Base-by-base conservation (phyloP, 1,140 invertebrate genomes). In the Anoplolepis gracilipes region DNA sequence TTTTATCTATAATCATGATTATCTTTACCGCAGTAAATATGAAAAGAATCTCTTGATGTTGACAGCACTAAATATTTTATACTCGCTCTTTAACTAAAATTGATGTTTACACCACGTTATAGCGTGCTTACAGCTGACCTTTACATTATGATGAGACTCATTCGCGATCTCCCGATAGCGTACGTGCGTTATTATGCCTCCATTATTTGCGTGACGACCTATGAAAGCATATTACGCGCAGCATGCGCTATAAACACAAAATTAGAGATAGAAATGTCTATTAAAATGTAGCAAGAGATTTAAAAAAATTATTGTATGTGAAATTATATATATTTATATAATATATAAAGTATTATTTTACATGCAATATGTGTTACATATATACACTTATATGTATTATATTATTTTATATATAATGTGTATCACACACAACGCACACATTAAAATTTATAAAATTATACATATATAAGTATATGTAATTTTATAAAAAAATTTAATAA, bases 51-150 rank as follows among this genome's bases (percentile, higher is more conserved):
- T 57, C 22, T 22, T 36, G 22, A 25, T 10, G 22, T 28, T 70
- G 57, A 78, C 25, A 28, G 33, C 22, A 30, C 57, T 49, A 70
- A 81, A 70, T 28, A 81, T 81, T 79, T 69, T 61, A 75, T 59
- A 8, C 33, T 25, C 10, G 8, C 46, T 53, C 33, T 79, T 69
- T 55, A 28, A 69, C 16, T n/a, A 25, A 57, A 70, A 55, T 81
- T 81, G 57, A 69, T 42, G 49, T 49, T 46, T 55, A 70, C 33
- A 25, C 49, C 2, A 55, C 49, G 10, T 70, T 28, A 36, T 53
- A 39, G 64, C 65, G 49, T 57, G 78, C 13, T 39, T 39, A n/a
- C 78, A 70, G 77, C 10, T 70, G 33, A 81, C 65, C 65, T 59
- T 70, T 30, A 53, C 10, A 53, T 28, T 70, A 70, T 28, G 49